phyloP scores from a whole-genome alignment of 2,113 vertebrate genomes.

The Sinocyclocheilus anophthalmus region DNA sequence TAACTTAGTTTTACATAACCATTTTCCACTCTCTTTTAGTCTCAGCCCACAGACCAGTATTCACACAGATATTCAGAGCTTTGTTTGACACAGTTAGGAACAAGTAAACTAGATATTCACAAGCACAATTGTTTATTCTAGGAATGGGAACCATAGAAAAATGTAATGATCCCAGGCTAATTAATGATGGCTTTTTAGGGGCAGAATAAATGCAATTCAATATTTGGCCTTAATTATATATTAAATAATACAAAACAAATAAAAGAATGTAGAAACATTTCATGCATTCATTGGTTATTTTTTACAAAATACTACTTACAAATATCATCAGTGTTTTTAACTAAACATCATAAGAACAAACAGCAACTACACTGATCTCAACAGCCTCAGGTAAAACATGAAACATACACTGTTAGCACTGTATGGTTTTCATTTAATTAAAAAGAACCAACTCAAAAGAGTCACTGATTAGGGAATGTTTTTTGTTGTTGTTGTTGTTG shows the following conservation, averaged over 20 bases:
- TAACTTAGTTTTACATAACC: slow-evolving; percentile 5
- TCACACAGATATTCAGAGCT: slow-evolving; percentile 16
- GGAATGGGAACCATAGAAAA: neutral
- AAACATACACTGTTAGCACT: neutral
- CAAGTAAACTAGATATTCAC: neutral
- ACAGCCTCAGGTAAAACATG: neutral
- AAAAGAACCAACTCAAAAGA: neutral
- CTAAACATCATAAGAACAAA: neutral
- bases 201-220: neutral
- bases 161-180: neutral
- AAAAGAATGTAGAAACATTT: neutral
- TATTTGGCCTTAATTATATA: too few relatives aligned
- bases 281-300: neutral
- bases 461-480: neutral
- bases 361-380: neutral
- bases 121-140: neutral
- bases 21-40: neutral
- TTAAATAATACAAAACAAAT: neutral
- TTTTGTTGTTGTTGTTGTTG: too few relatives aligned
- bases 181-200: neutral
- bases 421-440: neutral
- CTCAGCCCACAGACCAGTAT: neutral
- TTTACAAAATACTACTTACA: too few relatives aligned
- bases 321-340: neutral
- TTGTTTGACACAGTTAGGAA: neutral